Evolutionary conservation across 2,888 invertebrate species (phyloP), one percentile per base, ranked within the genome.

Genomic region (Allolobophora icterica): DNA sequence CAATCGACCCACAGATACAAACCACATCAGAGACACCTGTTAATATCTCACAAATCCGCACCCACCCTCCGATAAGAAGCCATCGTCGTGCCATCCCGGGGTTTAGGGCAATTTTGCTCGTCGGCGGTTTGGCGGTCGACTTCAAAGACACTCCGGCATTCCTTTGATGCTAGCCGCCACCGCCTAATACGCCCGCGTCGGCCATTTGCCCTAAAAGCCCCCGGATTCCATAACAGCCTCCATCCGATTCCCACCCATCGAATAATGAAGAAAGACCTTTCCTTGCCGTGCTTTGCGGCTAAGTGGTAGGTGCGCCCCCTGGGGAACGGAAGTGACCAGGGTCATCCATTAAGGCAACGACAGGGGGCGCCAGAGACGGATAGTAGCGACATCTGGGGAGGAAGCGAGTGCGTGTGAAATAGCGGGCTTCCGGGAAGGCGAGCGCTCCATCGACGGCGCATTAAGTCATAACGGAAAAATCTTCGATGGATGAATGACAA

Each of bases 121-220:
- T 24, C n/a, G 30, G 8, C 71, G 30, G n/a, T 30, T 52, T n/a
- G 71, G 3, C 71, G 71, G 71, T n/a, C 8, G n/a, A 71, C 71
- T 71, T 71, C 71, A 71, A 71, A 71, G 71, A 30, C 1, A n/a
- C 13, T 30, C 71, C 71, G 71, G n/a, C 30, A n/a, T 71, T 71
- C 11, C 71, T 71, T 71, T 71, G 71, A 71, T n/a, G 71, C 71
- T 11, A 71, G 58, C 71, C 71, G 52, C 52, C 42, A 13, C 24
- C 52, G 71, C 71, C 30, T 71, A n/a, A 71, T 71, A 71, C 35
- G 35, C 34, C 87, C 35, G 21, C 87, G 87, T 87, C 87, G 87
- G 87, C 87, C 87, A 38, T 38, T 87, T 87, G 71, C 71, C 34
- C n/a, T 34, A 34, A 87, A 38, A 87, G 34, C 34, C 35, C 84